Base-by-base conservation (phyloP, 2,113 vertebrate genomes). In the Balaeniceps rex region DNA sequence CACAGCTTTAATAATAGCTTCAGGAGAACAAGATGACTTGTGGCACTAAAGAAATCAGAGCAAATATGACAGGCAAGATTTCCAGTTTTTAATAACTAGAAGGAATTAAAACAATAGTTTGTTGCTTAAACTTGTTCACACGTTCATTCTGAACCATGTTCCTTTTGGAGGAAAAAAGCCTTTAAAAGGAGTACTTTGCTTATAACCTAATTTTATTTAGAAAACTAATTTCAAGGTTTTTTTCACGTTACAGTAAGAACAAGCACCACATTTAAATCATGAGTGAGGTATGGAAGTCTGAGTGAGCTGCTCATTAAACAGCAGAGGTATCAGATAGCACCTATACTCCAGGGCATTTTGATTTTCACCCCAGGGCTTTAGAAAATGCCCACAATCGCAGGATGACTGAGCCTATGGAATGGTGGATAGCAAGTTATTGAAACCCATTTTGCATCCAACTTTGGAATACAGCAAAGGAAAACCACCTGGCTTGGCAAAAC, bases 201-300 rank as follows among this genome's bases (percentile, higher is more conserved):
- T 75, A 61, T 14, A 61, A 87, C 51, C 9, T 90, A 4, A 55
- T 90, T 97, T 94, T 92, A 95, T 95, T 84, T 70, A 75, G 52
- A 94, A 88, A 98, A 97, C 95, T 94, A 71, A 96, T 97, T 91
- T 87, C 61, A 83, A 34, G 52, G 31, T 52, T 95, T 95, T 88
- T 88, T 57, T 75, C 76, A 90, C 3, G 3, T 72, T 85, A 31
- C 36, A 95, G 42, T 86, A 68, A 78, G 55, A 97, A 80, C 64
- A 72, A 92, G 72, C 93, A 90, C 85, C 42, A 44, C 55, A 80
- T 97, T 98, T 86, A 97, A 87, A 94, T 36, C 42, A 54, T 18
- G 60, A 88, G 60, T 4, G 88, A 97, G 94, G 95, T 89, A n/a
- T 21, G 36, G 90, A 94, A 42, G 93, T 94, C 95, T 92, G 51